phyloP scores from a whole-genome alignment of 2,797 vertebrate genomes.

The Acanthopagrus latus region DNA sequence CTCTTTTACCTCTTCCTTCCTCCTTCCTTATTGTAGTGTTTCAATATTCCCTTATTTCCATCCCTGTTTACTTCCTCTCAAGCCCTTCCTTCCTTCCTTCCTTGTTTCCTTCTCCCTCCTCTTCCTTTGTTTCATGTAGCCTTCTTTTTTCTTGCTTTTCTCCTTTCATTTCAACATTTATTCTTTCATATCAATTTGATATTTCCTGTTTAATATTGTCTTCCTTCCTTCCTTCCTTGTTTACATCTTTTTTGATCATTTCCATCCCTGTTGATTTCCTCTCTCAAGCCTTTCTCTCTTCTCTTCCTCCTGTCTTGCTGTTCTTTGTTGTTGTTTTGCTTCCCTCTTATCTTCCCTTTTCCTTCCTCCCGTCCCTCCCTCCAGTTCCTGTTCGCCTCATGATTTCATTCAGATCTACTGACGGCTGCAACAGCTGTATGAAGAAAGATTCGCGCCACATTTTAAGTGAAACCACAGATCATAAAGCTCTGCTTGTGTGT shows the following conservation, averaged over 20 bases:
- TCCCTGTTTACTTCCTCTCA: no score
- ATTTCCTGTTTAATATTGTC: no score
- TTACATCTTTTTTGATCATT: no score
- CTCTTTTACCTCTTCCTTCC: neutral
- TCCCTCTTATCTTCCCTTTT: neutral
- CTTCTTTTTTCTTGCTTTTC: no score
- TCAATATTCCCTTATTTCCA: no score
- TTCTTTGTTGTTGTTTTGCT: neutral
- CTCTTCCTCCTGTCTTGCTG: neutral
- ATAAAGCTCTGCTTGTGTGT: neutral
- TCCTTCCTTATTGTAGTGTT: neutral
- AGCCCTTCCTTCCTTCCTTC: neutral
- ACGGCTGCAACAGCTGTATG: neutral
- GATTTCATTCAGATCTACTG: neutral
- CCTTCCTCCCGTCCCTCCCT: neutral
- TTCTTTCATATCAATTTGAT: no score
- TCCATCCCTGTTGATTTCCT: neutral
- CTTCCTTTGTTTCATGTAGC: neutral
- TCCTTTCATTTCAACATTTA: neutral
- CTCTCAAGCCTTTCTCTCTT: neutral
- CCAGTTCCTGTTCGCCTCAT: neutral
- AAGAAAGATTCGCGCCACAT: neutral
- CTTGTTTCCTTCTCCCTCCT: neutral
- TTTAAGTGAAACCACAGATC: no score
- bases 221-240: no score